These are phyloP conservation scores for Lochmaea capreae DNA, from an alignment of 2,888 invertebrate species.

Conservation along the genomic window DNA sequence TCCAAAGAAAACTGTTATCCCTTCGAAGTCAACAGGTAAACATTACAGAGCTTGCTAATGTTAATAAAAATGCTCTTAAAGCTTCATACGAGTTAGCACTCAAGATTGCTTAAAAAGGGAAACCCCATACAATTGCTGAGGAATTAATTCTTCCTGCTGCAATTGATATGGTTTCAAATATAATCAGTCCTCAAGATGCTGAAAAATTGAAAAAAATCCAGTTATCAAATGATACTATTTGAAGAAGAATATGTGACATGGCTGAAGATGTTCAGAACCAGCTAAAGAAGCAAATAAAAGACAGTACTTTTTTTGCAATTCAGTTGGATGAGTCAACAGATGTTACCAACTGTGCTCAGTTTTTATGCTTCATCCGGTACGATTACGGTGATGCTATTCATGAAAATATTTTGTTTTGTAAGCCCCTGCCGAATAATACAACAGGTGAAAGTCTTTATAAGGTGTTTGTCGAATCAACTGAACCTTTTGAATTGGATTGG, in stretches of 20 bases:
- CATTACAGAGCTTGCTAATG: slow-evolving; percentile 2
- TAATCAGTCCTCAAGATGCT: slow-evolving; percentile 11
- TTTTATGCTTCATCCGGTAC: slow-evolving; percentile 12
- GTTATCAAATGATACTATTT: slow-evolving; percentile 10
- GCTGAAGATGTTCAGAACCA: slow-evolving; percentile 9
- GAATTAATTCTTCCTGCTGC: slow-evolving; percentile 19
- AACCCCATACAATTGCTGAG: slow-evolving; percentile 5
- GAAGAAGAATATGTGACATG: slow-evolving; percentile 10
- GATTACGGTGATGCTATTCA: slow-evolving; percentile 12
- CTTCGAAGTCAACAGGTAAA: slow-evolving; percentile 21
- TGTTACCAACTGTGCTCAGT: slow-evolving; percentile 10
- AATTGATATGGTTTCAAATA: slow-evolving; percentile 20
- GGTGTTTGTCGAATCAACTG: slow-evolving; percentile 11
- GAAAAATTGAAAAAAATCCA: slow-evolving; percentile 3
- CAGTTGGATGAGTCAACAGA: slow-evolving; percentile 26
- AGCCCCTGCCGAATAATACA: slow-evolving; percentile 6
- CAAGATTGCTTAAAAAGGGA: too few relatives aligned
- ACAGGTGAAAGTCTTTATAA: slow-evolving; percentile 15
- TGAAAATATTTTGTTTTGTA: slow-evolving; percentile 23
- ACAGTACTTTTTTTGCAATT: slow-evolving; percentile 15
- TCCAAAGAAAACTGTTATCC: slow-evolving; percentile 16
- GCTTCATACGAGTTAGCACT: too few relatives aligned
- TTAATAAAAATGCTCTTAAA: background rate
- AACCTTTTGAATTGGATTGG: slow-evolving; percentile 16
- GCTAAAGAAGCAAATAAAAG: slow-evolving; percentile 17